A percentile compares a stretch with the other conserved stretches of the same genome.
These are phyloP conservation scores for Crotalus viridis DNA, from an alignment of 2,113 vertebrate genomes.

Conservation along the genomic window DNA sequence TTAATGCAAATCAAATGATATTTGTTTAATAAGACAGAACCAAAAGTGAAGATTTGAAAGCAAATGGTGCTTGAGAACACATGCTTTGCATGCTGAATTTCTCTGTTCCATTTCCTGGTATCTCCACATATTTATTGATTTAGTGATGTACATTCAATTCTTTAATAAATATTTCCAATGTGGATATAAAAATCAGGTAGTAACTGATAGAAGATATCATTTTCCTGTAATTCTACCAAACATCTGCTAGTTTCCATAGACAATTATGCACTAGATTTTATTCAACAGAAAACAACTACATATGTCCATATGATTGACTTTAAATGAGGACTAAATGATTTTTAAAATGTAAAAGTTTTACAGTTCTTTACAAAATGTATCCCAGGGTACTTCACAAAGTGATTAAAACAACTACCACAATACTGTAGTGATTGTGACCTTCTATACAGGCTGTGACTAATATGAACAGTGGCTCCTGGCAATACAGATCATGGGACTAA, in stretches of 20 bases:
- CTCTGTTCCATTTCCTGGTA: not conserved
- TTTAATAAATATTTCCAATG: not conserved
- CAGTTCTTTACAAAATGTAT: not conserved
- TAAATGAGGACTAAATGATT: not conserved
- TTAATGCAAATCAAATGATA: not conserved
- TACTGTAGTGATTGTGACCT: not conserved
- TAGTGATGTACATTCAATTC: too few species aligned
- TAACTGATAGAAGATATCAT: not conserved
- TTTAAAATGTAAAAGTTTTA: not conserved
- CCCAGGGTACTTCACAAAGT: not conserved
- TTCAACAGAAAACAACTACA: not conserved
- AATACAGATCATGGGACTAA: not conserved
- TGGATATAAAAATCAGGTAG: not conserved
- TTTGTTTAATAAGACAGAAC: not conserved
- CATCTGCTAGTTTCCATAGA: not conserved
- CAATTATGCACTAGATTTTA: not conserved
- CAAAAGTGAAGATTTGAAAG: not conserved
- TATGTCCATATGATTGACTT: not conserved
- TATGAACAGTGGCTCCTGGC: not conserved
- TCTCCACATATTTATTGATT: not conserved
- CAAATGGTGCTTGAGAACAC: not conserved
- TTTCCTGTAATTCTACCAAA: not conserved
- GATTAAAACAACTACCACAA: not conserved
- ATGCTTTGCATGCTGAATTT: not conserved
- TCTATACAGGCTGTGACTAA: not conserved